Evolutionary conservation across 1,140 invertebrate genomes (phyloP), one percentile per base, ranked within the genome.

Genomic region (Saccostrea echinata): DNA sequence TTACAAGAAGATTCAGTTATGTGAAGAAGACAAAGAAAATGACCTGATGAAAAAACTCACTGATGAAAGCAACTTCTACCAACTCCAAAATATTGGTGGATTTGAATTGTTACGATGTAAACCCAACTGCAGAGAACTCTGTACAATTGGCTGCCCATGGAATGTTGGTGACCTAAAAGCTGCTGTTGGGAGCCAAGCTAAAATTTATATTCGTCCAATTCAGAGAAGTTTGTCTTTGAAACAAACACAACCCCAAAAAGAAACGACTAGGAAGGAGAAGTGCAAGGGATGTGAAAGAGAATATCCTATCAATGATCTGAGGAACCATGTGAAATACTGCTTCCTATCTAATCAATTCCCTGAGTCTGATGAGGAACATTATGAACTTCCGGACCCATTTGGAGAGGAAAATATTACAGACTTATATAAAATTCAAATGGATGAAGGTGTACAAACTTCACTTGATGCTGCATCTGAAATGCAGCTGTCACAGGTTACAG

Each of bases 161-260:
- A 68, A 21, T 43, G 30, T 61, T 9, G 61, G 81, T 51, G 57
- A 86, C 43, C 57, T 86, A 24, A 86, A 89, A 85, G 33, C 43
- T 12, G 30, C 52, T 53, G 21, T 86, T 30, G 84, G 86, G 12
- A 35, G 16, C 16, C 85, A 87, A 82, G 82, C 86, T 1, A 87
- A 84, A 64, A 64, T 87, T 84, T 89, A 87, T 85, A 35, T 85
- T 21, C 82, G 86, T 24, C 81, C 85, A 30, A 71, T 89, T 30
- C 88, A 86, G 52, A 76, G 21, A 52, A 87, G 80, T 27, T 33
- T 87, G 27, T 85, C 86, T 55, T 85, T 84, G 57, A n/a, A 85
- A 51, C 51, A 64, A 4, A 30, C 80, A 18, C 57, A 83, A 87
- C n/a, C 33, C 18, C 27, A 27, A 24, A 55, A 51, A 51, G 43